These are phyloP conservation scores for Isurus oxyrinchus DNA, from an alignment of 2,113 vertebrate genomes.

Conservation along the genomic window DNA sequence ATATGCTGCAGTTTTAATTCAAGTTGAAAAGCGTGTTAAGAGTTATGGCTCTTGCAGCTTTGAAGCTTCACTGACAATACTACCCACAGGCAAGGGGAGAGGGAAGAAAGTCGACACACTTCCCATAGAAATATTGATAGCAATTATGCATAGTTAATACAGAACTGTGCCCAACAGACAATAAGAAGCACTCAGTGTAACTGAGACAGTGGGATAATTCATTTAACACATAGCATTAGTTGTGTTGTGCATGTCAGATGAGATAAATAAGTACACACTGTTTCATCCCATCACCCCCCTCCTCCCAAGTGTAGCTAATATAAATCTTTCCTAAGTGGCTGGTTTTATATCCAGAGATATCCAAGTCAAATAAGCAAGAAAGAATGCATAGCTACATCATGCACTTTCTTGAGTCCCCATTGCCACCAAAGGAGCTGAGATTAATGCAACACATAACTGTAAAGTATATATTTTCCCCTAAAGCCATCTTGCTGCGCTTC, in stretches of 20 bases:
- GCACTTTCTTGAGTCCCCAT: background rate
- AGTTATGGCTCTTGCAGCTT: slow-evolving; percentile 15
- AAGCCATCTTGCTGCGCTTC: slow-evolving; percentile 29
- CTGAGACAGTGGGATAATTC: slow-evolving; percentile 35
- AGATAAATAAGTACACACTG: slow-evolving; percentile 18
- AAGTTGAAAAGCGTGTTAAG: slow-evolving; percentile 24
- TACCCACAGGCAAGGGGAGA: background rate
- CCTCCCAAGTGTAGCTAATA: slow-evolving; percentile 14
- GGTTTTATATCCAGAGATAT: slow-evolving; percentile 15
- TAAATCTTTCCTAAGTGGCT: slow-evolving; percentile 20
- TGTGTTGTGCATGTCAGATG: slow-evolving; percentile 13
- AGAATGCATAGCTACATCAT: background rate
- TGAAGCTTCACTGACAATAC: background rate
- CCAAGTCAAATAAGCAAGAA: slow-evolving; percentile 25
- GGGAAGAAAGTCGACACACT: background rate
- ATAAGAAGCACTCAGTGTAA: slow-evolving; percentile 15
- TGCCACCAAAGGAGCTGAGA: slow-evolving; percentile 30
- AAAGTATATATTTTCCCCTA: slow-evolving; percentile 35
- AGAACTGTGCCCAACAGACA: background rate
- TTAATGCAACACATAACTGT: slow-evolving; percentile 31
- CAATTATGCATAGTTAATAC: slow-evolving; percentile 23
- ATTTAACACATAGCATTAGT: slow-evolving; percentile 21
- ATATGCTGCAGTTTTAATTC: slow-evolving; percentile 3
- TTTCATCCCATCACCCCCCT: background rate
- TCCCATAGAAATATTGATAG: slow-evolving; percentile 25